These are phyloP conservation scores for Drosophila novamexicana DNA, from an alignment of 1,140 invertebrate species.

Conservation along the genomic window DNA sequence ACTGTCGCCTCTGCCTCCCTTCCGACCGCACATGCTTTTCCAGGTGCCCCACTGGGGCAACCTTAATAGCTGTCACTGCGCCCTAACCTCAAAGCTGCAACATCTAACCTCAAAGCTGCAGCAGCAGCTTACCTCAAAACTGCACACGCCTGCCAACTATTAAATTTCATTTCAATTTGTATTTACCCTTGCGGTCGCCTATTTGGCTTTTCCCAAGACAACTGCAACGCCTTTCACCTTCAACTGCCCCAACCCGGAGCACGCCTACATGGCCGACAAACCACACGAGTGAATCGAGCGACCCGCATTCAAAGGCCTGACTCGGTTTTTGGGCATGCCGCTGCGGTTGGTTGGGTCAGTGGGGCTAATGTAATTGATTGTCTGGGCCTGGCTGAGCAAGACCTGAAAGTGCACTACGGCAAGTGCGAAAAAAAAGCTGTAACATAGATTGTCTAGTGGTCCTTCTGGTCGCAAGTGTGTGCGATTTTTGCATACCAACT, in stretches of 20 bases:
- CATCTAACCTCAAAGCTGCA: not conserved
- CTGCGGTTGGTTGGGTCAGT: constrained; percentile 32
- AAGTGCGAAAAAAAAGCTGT: constrained; percentile 33
- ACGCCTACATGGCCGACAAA: not conserved
- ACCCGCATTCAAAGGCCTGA: constrained; percentile 33
- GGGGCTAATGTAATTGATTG: constrained; percentile 72
- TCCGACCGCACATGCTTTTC: not conserved
- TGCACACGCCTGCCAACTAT: constrained; percentile 24
- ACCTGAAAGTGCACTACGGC: constrained; percentile 30
- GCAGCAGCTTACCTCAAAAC: constrained; percentile 1
- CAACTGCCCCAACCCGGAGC: not conserved
- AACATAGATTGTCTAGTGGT: constrained; percentile 30
- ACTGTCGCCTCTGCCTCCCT: not conserved
- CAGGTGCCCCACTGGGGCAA: not conserved
- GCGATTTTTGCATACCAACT: constrained; percentile 52
- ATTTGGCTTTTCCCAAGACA: constrained; percentile 20
- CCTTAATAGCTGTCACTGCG: constrained; percentile 1
- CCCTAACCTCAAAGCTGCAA: constrained; percentile 1
- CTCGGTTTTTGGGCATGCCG: constrained; percentile 20
- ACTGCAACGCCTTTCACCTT: not conserved
- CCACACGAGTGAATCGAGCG: constrained; percentile 24
- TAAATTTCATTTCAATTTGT: constrained; percentile 46
- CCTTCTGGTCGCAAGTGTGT: constrained; percentile 8
- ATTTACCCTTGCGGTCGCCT: constrained; percentile 38
- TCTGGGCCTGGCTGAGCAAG: constrained; percentile 48